Evolutionary conservation across 30 jellyfish, hydroid and myxozoan species (phyloP).

Genomic region (Sanderia malayensis): DNA sequence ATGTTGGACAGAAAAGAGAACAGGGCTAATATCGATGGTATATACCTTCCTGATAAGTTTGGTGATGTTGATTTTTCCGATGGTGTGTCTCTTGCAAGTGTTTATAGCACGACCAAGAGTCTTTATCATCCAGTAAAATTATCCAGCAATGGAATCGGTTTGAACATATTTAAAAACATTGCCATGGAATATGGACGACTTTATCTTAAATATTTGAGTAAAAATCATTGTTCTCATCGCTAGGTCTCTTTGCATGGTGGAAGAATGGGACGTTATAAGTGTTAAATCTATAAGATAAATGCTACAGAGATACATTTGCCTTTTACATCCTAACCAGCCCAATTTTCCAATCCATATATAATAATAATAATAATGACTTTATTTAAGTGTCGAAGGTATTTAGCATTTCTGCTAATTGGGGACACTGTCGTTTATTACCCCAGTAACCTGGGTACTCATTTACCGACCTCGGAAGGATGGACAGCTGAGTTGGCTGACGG

Average conservation of each 20-base stretch:
- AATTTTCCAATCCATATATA: too few species aligned
- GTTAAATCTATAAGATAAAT: not conserved
- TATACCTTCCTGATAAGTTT: constrained; percentile 56
- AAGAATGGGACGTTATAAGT: not conserved
- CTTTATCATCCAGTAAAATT: constrained; percentile 64
- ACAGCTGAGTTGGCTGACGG: too few species aligned
- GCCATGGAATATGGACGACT: constrained; percentile 13
- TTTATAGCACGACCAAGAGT: constrained; percentile 18
- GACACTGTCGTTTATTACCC: too few species aligned
- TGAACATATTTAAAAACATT: constrained; percentile 6
- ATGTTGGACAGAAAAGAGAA: constrained; percentile 45
- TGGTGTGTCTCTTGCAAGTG: constrained; percentile 6
- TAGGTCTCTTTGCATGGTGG: too few species aligned
- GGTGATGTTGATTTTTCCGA: constrained; percentile 44
- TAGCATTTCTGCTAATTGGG: too few species aligned
- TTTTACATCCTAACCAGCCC: too few species aligned
- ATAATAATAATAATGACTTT: too few species aligned
- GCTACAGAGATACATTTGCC: too few species aligned
- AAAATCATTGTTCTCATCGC: too few species aligned
- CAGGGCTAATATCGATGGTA: constrained; percentile 50
- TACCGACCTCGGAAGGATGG: too few species aligned
- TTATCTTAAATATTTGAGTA: not conserved
- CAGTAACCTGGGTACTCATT: too few species aligned
- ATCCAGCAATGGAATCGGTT: constrained; percentile 14
- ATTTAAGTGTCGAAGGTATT: too few species aligned